These are phyloP conservation scores for Hozukius guyotensis DNA, from an alignment of 2,797 vertebrate species.

Conservation along the genomic window DNA sequence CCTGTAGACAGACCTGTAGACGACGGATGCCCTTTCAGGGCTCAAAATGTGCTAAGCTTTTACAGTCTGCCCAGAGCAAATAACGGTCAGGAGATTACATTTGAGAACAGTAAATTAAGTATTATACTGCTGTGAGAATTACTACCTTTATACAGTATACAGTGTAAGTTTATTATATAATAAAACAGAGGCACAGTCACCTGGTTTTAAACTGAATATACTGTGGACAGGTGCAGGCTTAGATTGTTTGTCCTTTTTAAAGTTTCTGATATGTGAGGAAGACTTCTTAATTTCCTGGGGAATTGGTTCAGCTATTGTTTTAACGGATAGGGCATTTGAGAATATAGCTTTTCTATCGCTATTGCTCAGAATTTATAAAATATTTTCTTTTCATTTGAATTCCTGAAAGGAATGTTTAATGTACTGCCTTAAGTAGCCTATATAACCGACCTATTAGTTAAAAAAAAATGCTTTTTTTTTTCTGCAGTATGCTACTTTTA, in stretches of 20 bases:
- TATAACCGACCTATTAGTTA: background rate
- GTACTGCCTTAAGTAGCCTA: background rate
- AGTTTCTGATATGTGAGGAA: background rate
- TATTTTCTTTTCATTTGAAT: background rate
- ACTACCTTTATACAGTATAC: background rate
- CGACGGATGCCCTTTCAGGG: slow-evolving; percentile 32
- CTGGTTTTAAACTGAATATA: background rate
- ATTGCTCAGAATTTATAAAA: background rate
- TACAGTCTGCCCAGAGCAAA: background rate
- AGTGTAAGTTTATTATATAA: background rate
- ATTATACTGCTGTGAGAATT: background rate
- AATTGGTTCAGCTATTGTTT: background rate
- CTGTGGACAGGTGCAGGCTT: background rate
- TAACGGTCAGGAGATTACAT: background rate
- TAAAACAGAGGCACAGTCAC: background rate
- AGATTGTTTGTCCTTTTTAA: background rate
- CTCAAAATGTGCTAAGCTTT: slow-evolving; percentile 24
- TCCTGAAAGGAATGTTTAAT: background rate
- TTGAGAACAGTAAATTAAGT: background rate
- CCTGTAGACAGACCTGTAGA: slow-evolving; percentile 37
- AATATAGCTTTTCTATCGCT: background rate
- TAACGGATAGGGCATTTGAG: too few species aligned
- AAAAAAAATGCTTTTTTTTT: background rate
- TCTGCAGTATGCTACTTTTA: background rate
- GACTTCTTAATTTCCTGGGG: background rate